Conservation (phyloP, 2,888 invertebrate species). For the Linyphia triangularis region DNA sequence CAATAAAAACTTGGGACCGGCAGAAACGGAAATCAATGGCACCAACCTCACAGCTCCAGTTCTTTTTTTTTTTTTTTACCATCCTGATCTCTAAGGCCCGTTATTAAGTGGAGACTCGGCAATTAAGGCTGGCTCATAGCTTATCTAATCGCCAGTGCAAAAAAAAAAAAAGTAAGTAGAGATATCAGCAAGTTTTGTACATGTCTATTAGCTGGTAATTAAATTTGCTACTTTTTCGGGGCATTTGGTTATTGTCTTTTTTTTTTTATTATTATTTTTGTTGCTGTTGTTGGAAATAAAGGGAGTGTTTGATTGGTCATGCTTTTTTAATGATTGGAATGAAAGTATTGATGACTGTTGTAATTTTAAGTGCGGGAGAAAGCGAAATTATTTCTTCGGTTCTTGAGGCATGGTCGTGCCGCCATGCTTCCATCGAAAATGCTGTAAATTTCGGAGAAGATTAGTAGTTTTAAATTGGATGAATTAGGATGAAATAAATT, state of each 20-base stretch:
- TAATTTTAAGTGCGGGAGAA: background rate
- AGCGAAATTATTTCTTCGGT: background rate
- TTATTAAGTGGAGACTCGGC: conserved; percentile 23
- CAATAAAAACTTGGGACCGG: background rate
- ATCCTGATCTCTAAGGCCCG: conserved; percentile 25
- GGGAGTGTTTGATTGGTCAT: background rate
- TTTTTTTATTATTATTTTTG: conserved; percentile 11
- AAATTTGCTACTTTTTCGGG: conserved; percentile 54
- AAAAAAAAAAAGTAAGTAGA: conserved; percentile 9
- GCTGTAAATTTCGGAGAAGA: too few species aligned
- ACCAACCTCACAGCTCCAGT: too few species aligned
- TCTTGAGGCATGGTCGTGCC: background rate
- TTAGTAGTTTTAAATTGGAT: too few species aligned
- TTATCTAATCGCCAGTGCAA: conserved; percentile 21
- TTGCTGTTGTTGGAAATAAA: conserved; percentile 18
- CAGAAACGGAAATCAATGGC: conserved; percentile 27
- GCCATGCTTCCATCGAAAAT: too few species aligned
- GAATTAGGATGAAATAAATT: too few species aligned
- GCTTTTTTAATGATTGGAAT: conserved; percentile 16
- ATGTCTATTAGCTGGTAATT: conserved; percentile 68
- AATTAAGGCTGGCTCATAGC: conserved; percentile 12
- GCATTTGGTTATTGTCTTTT: background rate
- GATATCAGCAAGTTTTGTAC: conserved; percentile 50
- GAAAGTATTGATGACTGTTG: conserved; percentile 19
- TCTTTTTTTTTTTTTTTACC: background rate